These are phyloP conservation scores for Tipula unca DNA, from an alignment of 2,888 invertebrate species.

Conservation along the genomic window DNA sequence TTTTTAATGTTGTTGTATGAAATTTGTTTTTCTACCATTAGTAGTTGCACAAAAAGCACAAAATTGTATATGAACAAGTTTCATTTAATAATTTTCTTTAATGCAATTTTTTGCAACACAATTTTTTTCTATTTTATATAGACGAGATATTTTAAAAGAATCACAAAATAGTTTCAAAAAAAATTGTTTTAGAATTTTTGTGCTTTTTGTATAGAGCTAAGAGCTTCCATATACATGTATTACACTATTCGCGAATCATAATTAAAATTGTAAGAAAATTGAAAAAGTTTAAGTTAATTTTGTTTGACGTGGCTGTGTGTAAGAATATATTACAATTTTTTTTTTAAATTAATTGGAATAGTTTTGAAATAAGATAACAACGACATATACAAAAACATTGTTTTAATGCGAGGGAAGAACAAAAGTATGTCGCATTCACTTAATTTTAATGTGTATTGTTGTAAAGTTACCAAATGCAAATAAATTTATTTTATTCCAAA, in stretches of 20 bases:
- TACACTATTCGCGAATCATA: neutral
- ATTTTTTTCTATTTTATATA: neutral
- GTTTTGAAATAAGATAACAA: neutral
- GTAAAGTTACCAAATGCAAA: too few species aligned
- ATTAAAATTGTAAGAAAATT: neutral
- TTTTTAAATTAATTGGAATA: neutral
- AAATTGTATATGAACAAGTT: neutral
- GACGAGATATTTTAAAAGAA: neutral
- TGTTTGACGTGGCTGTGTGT: neutral
- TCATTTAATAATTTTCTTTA: neutral
- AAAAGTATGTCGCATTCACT: neutral
- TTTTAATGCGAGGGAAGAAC: neutral
- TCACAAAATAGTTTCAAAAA: neutral
- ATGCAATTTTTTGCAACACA: neutral
- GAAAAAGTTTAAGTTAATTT: conserved; percentile 8
- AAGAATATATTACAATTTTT: neutral
- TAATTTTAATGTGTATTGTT: neutral
- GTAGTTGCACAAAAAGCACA: neutral
- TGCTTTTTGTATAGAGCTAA: neutral
- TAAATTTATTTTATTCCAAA: too few species aligned
- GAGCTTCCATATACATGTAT: neutral
- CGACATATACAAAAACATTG: neutral
- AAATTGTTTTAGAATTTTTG: neutral
- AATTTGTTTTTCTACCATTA: neutral
- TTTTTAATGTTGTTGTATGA: neutral